Evolutionary conservation across 1,140 invertebrate species (phyloP).

Genomic region (Tribolium castaneum): DNA sequence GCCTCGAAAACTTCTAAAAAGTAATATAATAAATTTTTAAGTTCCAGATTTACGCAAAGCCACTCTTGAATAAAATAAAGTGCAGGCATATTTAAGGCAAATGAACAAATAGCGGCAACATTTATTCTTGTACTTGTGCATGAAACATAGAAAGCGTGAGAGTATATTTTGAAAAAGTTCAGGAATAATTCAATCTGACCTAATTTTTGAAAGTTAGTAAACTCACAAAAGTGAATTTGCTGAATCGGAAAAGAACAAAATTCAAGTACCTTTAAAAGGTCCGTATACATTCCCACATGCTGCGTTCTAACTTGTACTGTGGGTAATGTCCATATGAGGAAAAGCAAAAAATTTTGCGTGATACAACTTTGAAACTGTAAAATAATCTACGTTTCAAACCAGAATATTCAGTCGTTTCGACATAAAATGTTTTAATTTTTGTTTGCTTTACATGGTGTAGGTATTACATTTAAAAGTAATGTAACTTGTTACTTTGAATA

Average conservation of each 20-base stretch:
- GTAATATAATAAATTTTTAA: neutral
- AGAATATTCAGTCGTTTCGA: no score
- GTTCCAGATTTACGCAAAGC: neutral
- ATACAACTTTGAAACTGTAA: neutral
- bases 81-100: neutral
- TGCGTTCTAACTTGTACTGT: slow-evolving; percentile 16
- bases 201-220: slow-evolving; percentile 4
- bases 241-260: slow-evolving; percentile 29
- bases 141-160: neutral
- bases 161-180: neutral
- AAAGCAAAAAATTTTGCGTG: neutral
- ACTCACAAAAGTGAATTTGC: slow-evolving; percentile 9
- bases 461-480: neutral
- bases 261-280: slow-evolving; percentile 13
- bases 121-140: neutral
- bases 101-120: neutral
- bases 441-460: neutral
- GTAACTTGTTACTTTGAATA: neutral
- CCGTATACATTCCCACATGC: neutral
- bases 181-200: neutral
- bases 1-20: neutral
- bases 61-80: neutral
- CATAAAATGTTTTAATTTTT: neutral
- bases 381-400: no score
- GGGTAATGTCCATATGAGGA: neutral